Conservation (phyloP, 1,140 invertebrate species). For the Bilobella aurantiaca region DNA sequence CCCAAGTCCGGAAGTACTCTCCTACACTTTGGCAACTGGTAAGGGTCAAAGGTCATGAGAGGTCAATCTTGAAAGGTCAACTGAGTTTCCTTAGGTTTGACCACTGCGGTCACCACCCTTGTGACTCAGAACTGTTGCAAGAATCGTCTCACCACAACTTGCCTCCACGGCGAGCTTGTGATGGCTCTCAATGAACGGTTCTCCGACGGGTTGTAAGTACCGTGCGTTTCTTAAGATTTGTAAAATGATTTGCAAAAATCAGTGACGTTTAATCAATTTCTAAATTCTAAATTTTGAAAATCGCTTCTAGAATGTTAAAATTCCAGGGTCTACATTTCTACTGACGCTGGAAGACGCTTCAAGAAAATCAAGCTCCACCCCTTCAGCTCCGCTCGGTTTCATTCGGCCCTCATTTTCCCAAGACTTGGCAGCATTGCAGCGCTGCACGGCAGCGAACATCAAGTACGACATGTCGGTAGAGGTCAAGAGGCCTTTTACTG, state of each 20-base stretch:
- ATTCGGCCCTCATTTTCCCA: constrained; percentile 6
- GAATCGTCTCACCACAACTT: neutral
- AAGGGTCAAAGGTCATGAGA: neutral
- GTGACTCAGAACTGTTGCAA: constrained; percentile 23
- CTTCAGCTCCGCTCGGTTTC: neutral
- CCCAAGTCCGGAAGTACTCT: neutral
- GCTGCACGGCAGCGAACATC: constrained; percentile 10
- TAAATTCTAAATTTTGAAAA: no score
- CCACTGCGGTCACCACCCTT: neutral
- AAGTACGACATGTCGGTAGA: neutral
- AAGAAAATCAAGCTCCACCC: neutral
- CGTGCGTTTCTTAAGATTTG: neutral
- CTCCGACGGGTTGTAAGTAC: neutral
- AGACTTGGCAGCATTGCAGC: neutral
- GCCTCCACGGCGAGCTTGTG: constrained; percentile 19
- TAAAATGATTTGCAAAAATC: neutral
- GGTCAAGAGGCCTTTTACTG: neutral
- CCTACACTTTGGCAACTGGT: constrained; percentile 20
- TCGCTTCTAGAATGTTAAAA: no score
- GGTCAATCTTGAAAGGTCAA: neutral
- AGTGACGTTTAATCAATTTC: neutral
- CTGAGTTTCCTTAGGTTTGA: constrained; percentile 5
- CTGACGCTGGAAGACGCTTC: constrained; percentile 18
- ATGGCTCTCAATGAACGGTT: constrained; percentile 18
- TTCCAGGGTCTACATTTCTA: constrained; percentile 22